A percentile compares a stretch with the other conserved stretches of the same genome.
phyloP scores from a whole-genome alignment of 2,113 vertebrate genomes.

The Panurus biarmicus region DNA sequence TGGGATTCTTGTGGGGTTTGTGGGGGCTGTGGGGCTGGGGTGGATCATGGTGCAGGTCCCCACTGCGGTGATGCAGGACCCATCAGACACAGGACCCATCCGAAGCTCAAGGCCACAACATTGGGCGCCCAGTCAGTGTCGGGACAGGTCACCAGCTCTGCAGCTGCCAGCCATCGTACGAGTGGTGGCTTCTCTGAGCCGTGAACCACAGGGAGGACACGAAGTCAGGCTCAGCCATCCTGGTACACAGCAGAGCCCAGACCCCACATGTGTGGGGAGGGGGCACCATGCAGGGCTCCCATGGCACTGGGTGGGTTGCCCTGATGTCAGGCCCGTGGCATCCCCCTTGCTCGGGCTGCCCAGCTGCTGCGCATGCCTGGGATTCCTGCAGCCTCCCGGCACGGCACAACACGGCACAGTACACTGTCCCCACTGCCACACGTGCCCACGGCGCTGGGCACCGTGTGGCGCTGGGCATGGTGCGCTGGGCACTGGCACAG shows the following conservation, averaged over 20 bases:
- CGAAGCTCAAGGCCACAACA: rapidly evolving
- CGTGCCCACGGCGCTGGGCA: background rate
- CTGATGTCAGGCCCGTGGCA: constrained; percentile 59
- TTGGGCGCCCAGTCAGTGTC: background rate
- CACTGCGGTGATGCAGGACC: rapidly evolving
- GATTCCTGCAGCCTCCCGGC: constrained; percentile 39
- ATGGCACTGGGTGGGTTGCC: background rate
- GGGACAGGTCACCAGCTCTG: background rate
- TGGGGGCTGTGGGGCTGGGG: rapidly evolving
- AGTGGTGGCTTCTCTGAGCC: background rate
- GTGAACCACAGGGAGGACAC: rapidly evolving
- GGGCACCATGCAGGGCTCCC: background rate
- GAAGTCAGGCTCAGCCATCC: rapidly evolving
- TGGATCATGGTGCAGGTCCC: rapidly evolving
- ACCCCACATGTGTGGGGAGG: rapidly evolving
- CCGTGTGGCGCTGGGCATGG: rapidly evolving
- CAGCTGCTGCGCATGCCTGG: constrained; percentile 59
- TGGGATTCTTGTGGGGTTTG: rapidly evolving
- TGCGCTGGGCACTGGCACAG: background rate
- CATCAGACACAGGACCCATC: rapidly evolving
- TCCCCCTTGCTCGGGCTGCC: background rate
- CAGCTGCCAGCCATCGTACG: rapidly evolving
- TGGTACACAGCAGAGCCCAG: background rate
- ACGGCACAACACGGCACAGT: background rate
- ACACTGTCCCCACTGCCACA: background rate